Conservation (phyloP, 1,140 invertebrate species). For the Hestina assimilis region DNA sequence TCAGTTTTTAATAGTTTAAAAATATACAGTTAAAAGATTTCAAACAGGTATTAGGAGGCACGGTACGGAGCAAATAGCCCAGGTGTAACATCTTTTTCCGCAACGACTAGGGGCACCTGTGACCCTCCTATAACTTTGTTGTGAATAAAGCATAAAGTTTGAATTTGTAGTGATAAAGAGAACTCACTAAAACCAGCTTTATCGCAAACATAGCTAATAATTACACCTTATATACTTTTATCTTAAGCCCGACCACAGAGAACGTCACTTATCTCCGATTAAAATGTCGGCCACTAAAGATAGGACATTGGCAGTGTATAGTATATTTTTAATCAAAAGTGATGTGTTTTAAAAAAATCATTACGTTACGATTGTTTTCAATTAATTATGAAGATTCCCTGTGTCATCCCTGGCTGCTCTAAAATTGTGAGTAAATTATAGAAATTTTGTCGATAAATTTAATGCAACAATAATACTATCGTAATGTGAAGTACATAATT, state of each 20-base stretch:
- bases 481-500: background rate
- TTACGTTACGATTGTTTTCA: background rate
- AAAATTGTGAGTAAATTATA: constrained; percentile 42
- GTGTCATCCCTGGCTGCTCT: constrained; percentile 50
- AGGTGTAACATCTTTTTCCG: too few relatives aligned
- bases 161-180: too few relatives aligned
- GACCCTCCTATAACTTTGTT: too few relatives aligned
- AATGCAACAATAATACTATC: background rate
- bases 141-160: too few relatives aligned
- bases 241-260: background rate
- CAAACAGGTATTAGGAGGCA: too few relatives aligned
- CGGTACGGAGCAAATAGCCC: too few relatives aligned
- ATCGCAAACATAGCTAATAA: background rate
- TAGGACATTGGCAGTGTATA: constrained; percentile 26
- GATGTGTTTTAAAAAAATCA: constrained; percentile 6
- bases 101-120: too few relatives aligned
- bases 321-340: constrained; percentile 33
- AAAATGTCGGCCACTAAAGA: constrained; percentile 44
- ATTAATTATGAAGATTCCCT: constrained; percentile 49
- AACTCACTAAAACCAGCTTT: background rate
- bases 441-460: background rate
- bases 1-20: too few relatives aligned
- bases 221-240: background rate
- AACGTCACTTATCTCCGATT: constrained; percentile 52
- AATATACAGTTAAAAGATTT: too few relatives aligned